phyloP scores from a whole-genome alignment of 2,888 invertebrate genomes.

The Eupeodes latifasciatus region DNA sequence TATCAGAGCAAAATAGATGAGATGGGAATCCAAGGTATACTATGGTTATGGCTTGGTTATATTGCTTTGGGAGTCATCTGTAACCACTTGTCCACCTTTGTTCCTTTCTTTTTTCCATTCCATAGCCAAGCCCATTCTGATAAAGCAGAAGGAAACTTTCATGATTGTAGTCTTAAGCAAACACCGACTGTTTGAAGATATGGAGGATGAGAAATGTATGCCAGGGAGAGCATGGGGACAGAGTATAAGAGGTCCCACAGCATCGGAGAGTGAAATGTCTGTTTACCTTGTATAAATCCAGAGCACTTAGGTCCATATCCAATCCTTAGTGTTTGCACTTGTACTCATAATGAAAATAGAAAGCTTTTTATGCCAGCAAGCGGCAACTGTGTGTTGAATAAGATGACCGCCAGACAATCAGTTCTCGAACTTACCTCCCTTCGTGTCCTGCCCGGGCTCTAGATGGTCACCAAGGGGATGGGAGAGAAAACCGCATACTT shows the following conservation, averaged over 20 bases:
- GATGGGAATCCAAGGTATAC: slow-evolving; percentile 59
- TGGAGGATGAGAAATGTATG: neutral
- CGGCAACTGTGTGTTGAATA: slow-evolving; percentile 73
- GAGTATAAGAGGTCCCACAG: slow-evolving; percentile 57
- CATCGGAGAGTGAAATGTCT: slow-evolving; percentile 75
- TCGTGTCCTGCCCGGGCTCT: too few species aligned
- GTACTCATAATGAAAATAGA: slow-evolving; percentile 79
- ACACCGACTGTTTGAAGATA: slow-evolving; percentile 58
- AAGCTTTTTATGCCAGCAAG: slow-evolving; percentile 77
- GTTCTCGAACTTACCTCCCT: slow-evolving; percentile 36
- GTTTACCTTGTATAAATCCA: slow-evolving; percentile 78
- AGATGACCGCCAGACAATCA: slow-evolving; percentile 76
- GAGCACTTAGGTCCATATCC: slow-evolving; percentile 77
- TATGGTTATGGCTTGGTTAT: slow-evolving; percentile 37
- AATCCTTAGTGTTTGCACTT: slow-evolving; percentile 78
- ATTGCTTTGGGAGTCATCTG: slow-evolving; percentile 76
- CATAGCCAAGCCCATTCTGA: neutral
- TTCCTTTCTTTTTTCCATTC: slow-evolving; percentile 47
- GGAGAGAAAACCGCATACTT: slow-evolving; percentile 70
- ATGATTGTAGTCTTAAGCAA: slow-evolving; percentile 76
- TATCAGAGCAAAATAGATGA: slow-evolving; percentile 4
- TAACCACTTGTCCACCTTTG: slow-evolving; percentile 72
- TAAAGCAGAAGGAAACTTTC: slow-evolving; percentile 71
- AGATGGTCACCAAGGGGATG: neutral
- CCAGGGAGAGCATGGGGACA: slow-evolving; percentile 9